These are phyloP conservation scores for Drosophila busckii DNA, from an alignment of 1,140 invertebrate genomes.

Conservation along the genomic window DNA sequence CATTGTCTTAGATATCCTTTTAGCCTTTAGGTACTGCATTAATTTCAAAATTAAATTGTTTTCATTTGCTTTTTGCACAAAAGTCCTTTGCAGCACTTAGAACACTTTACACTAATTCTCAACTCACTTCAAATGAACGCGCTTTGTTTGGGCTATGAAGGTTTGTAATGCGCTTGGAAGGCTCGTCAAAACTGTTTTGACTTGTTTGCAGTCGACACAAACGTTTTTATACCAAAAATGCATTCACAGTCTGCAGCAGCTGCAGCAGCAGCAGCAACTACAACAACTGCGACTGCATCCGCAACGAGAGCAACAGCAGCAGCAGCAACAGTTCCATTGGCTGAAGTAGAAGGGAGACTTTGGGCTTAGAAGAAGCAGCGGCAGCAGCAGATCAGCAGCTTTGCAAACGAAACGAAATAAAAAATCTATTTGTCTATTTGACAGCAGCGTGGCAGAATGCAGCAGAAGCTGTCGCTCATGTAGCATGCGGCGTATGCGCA, in stretches of 20 bases:
- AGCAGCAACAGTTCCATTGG: constrained; percentile 21
- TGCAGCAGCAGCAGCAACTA: constrained; percentile 17
- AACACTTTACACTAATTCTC: constrained; percentile 2
- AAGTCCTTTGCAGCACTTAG: constrained; percentile 2
- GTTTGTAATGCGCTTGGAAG: constrained; percentile 49
- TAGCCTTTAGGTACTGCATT: not conserved
- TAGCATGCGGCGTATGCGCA: constrained; percentile 70
- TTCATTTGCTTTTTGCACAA: not conserved
- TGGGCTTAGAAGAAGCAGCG: not conserved
- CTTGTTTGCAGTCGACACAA: constrained; percentile 53
- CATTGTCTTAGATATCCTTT: too few relatives aligned
- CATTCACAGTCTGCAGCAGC: constrained; percentile 50
- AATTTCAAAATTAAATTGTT: not conserved
- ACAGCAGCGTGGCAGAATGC: constrained; percentile 40
- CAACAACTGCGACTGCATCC: constrained; percentile 4
- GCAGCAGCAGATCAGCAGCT: constrained; percentile 9
- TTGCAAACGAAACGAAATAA: too few relatives aligned
- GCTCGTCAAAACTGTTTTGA: constrained; percentile 76
- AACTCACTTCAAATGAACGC: constrained; percentile 59
- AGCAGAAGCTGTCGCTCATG: constrained; percentile 49
- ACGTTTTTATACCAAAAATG: constrained; percentile 76
- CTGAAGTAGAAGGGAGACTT: constrained; percentile 3
- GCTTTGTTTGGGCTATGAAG: constrained; percentile 29
- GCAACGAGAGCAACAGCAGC: constrained; percentile 11
- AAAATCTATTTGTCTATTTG: constrained; percentile 33